Percentiles rank a stretch among this genome's conserved stretches.
Evolutionary conservation across 2,797 vertebrate species (phyloP).

Genomic region (Apodemus agrarius): DNA sequence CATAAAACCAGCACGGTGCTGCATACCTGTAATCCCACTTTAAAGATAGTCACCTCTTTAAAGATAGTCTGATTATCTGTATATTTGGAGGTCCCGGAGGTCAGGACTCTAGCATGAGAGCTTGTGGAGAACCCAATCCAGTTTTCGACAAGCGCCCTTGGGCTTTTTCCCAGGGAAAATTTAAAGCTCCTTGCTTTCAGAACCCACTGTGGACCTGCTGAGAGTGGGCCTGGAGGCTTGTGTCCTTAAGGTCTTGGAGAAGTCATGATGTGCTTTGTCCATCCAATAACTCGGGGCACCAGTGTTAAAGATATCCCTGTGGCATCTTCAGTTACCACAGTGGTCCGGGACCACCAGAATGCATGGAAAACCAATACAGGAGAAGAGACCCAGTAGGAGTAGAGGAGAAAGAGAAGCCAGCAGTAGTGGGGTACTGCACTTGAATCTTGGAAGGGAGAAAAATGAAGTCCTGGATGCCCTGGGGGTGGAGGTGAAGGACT

Average conservation of each 20-base stretch:
- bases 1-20: no score
- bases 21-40: neutral
- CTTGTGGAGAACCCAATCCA: no score
- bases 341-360: neutral
- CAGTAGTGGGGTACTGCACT: neutral
- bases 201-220: neutral
- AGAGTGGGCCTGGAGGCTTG: neutral
- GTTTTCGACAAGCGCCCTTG: neutral
- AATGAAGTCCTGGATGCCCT: neutral
- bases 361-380: neutral
- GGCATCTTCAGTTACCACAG: neutral
- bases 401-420: neutral
- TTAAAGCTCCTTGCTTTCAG: neutral
- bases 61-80: neutral
- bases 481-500: neutral
- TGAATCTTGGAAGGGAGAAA: neutral
- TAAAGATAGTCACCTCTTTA: neutral
- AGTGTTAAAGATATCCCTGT: neutral
- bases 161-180: neutral
- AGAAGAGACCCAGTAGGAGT: neutral
- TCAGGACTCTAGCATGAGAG: neutral
- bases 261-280: neutral
- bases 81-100: neutral
- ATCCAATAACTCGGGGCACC: neutral
- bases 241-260: neutral